Percentiles rank a stretch among this genome's conserved stretches.
These are phyloP conservation scores for Phoxinus phoxinus DNA, from an alignment of 2,113 vertebrate genomes.

Conservation along the genomic window DNA sequence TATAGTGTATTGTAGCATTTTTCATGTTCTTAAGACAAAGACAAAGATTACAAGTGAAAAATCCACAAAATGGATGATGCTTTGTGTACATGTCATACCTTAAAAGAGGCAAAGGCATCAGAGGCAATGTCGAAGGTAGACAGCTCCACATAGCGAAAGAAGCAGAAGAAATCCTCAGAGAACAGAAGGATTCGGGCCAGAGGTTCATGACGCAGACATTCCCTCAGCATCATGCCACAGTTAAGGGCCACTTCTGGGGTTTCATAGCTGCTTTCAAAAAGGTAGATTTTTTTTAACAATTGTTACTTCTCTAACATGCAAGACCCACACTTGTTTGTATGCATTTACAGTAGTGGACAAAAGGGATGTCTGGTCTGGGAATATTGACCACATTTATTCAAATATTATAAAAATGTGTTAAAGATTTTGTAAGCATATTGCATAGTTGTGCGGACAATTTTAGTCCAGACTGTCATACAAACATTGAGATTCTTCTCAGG, in stretches of 20 bases:
- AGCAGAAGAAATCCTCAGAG: conserved; percentile 79
- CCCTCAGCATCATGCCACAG: conserved; percentile 83
- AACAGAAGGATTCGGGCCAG: conserved; percentile 76
- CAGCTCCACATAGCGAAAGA: conserved; percentile 81
- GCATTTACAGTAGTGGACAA: no score
- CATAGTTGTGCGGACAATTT: no score
- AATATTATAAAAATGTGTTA: no score
- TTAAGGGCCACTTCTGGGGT: conserved; percentile 80
- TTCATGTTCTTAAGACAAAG: neutral
- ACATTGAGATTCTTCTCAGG: no score
- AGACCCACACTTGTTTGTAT: neutral
- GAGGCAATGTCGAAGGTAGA: conserved; percentile 83
- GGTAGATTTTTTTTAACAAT: neutral
- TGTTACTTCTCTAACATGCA: neutral
- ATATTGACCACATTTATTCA: no score
- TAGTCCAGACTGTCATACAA: no score
- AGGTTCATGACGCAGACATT: conserved; percentile 82
- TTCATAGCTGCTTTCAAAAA: conserved; percentile 74
- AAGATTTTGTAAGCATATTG: no score
- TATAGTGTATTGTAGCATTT: neutral
- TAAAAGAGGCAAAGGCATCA: conserved; percentile 83
- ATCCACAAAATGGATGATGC: neutral
- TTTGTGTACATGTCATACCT: conserved; percentile 63
- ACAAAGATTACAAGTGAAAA: neutral
- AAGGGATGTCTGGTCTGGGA: no score